phyloP scores from a whole-genome alignment of 2,888 invertebrate genomes.

The Dermolepida albohirtum region DNA sequence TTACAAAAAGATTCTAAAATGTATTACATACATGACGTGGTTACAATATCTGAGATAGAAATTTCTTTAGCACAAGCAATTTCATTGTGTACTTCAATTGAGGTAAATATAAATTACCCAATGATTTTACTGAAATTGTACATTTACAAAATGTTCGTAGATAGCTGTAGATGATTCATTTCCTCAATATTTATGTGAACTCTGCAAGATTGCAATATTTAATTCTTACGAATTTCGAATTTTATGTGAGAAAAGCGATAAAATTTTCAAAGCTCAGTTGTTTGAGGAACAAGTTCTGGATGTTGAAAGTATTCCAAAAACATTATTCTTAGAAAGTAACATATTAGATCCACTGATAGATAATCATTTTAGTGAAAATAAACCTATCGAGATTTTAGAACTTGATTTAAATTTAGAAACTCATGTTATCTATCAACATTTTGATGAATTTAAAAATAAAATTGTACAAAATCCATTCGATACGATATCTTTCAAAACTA shows the following conservation, averaged over 20 bases:
- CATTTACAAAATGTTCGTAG: constrained; percentile 44
- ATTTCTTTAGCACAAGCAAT: constrained; percentile 46
- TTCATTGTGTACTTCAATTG: constrained; percentile 45
- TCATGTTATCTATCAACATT: no score
- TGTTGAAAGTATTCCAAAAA: no score
- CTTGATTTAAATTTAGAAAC: no score
- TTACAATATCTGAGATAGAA: constrained; percentile 29
- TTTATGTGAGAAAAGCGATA: constrained; percentile 48
- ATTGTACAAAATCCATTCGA: no score
- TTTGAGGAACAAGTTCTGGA: not conserved
- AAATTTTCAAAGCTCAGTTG: constrained; percentile 3
- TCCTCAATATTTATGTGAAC: constrained; percentile 48
- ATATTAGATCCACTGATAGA: no score
- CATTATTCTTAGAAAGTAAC: no score
- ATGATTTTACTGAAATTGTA: not conserved
- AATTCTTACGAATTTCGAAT: constrained; percentile 47
- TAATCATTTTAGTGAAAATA: no score
- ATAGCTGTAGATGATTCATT: constrained; percentile 44
- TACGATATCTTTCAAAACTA: no score
- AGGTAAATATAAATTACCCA: constrained; percentile 44
- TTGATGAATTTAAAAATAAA: no score
- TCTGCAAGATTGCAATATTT: constrained; percentile 46
- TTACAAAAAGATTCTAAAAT: constrained; percentile 39
- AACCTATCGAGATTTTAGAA: no score
- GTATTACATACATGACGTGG: constrained; percentile 34